Evolutionary conservation across 1,140 invertebrate species (phyloP), one percentile per base, ranked within the genome.

Genomic region (Venturia canescens): DNA sequence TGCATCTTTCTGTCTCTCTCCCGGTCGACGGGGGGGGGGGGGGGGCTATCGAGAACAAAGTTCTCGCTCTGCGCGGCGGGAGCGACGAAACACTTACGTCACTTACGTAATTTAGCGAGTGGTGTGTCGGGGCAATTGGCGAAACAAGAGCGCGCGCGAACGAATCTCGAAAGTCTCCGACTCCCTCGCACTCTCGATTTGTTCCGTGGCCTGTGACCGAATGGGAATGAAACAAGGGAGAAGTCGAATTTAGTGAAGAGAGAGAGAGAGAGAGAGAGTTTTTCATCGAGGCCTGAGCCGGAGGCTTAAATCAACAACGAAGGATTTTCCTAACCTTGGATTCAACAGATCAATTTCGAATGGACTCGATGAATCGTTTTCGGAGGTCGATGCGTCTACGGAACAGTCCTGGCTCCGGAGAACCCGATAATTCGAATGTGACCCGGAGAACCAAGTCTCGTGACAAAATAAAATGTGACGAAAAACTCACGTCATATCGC

Each of bases 61-160:
- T 69, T 31, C 66, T 69, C 13, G 66, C 27, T 31, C n/a, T 21
- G 50, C n/a, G 18, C n/a, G 18, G 50, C 27, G 26, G 27, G 27
- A 69, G 6, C 11, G 4, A 26, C 63, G 53, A 57, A 60, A 81
- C 84, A 91, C 89, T 91, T 90, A 89, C 89, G 87, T 90, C 87
- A 91, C 90, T 90, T 90, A 89, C 89, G 88, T 89, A 88, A 90
- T 89, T 90, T 90, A 81, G 85, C 76, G 71, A 70, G 60, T 71
- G 3, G 48, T 60, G 48, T 18, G 21, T 34, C 27, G 53, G 21
- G n/a, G 29, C 23, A 79, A 71, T 3, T 38, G 83, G 78, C 9
- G 67, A 71, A 75, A 81, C 48, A 23, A 86, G 44, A 44, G 67
- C 21, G 53, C 44, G 6, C 44, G 27, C 72, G 38, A 23, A 26